phyloP scores from a whole-genome alignment of 92 coral and sea anemone species.

The Muricea muricata region DNA sequence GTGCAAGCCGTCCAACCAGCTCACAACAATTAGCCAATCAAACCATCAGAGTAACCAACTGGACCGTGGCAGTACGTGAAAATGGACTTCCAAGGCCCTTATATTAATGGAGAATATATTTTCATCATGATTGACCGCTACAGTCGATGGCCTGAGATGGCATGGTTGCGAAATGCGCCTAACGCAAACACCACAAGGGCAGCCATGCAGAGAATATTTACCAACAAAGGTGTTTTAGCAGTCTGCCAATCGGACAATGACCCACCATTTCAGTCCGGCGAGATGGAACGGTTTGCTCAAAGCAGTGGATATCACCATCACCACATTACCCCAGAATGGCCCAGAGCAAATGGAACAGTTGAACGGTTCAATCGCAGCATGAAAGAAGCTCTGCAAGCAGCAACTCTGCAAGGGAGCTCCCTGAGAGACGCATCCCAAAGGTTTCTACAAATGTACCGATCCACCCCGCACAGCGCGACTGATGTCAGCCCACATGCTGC shows the following conservation, averaged over 20 bases:
- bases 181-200: conserved; percentile 33
- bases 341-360: conserved; percentile 47
- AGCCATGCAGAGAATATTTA: conserved; percentile 31
- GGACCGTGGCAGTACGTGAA: conserved; percentile 31
- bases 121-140: conserved; percentile 39
- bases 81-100: conserved; percentile 20
- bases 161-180: conserved; percentile 10
- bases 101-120: conserved; percentile 31
- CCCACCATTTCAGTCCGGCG: conserved; percentile 41
- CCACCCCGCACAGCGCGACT: conserved; percentile 33
- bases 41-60: background rate
- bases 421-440: background rate
- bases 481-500: conserved; percentile 35
- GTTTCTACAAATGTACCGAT: conserved; percentile 18
- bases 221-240: conserved; percentile 38
- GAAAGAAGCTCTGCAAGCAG: conserved; percentile 21
- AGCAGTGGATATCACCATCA: conserved; percentile 6
- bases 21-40: conserved; percentile 10
- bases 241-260: conserved; percentile 59
- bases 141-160: conserved; percentile 55
- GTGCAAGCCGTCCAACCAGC: conserved; percentile 7
- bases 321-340: conserved; percentile 46
- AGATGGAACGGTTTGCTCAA: conserved; percentile 31
- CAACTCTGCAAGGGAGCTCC: background rate
- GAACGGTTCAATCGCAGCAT: conserved; percentile 35